Percentiles rank a stretch among this genome's conserved stretches.
phyloP scores from a whole-genome alignment of 2,113 vertebrate species.

The Boleophthalmus pectinirostris region DNA sequence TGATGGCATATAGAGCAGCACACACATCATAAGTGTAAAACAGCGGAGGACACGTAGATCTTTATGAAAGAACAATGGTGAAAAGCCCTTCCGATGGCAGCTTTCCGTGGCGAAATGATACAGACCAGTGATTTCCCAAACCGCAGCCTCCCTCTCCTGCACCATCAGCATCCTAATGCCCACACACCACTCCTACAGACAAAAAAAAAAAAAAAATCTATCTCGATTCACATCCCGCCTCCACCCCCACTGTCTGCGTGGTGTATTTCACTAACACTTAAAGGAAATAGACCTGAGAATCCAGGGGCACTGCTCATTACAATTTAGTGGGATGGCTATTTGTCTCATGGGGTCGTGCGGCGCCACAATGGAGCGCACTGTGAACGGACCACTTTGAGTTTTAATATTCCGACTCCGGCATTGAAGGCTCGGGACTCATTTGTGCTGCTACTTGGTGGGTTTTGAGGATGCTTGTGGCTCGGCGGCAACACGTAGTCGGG shows the following conservation, averaged over 20 bases:
- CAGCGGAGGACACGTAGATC: conserved; percentile 4
- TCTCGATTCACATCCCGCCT: conserved; percentile 61
- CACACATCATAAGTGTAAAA: conserved; percentile 21
- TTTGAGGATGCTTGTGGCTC: conserved; percentile 6
- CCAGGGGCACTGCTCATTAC: conserved; percentile 49
- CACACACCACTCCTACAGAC: conserved; percentile 65
- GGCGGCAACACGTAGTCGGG: conserved; percentile 12
- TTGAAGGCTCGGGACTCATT: conserved; percentile 14
- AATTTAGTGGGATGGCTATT: conserved; percentile 39
- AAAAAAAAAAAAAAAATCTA: conserved; percentile 44
- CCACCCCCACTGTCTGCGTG: conserved; percentile 43
- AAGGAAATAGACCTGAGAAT: conserved; percentile 61
- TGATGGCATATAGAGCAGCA: not conserved
- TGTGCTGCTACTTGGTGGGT: conserved; percentile 13
- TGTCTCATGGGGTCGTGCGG: conserved; percentile 27
- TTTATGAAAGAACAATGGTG: conserved; percentile 32
- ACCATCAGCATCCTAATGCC: conserved; percentile 73
- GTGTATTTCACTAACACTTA: conserved; percentile 61
- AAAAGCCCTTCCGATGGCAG: conserved; percentile 48
- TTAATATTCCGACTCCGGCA: conserved; percentile 21
- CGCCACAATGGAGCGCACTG: conserved; percentile 8
- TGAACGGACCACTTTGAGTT: conserved; percentile 38
- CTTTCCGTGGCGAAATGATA: conserved; percentile 57
- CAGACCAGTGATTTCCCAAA: conserved; percentile 69
- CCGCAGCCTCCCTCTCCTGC: conserved; percentile 56